Conservation (phyloP, 2,113 vertebrate species). For the Ophiodon elongatus region DNA sequence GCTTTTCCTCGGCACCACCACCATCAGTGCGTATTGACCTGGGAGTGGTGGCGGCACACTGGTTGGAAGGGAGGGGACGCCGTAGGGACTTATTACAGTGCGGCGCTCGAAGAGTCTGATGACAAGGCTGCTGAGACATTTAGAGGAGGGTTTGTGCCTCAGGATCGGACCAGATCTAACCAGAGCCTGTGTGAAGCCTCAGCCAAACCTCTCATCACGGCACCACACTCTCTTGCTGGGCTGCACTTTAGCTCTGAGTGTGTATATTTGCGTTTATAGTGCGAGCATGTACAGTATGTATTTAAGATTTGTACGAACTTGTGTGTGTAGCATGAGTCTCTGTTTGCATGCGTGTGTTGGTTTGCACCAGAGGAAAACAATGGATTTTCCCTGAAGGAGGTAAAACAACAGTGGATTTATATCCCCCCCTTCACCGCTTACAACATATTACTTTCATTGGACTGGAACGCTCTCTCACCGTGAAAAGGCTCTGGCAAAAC, state of each 20-base stretch:
- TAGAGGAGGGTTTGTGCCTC: conserved; percentile 21
- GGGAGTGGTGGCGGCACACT: conserved; percentile 23
- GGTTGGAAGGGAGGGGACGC: conserved; percentile 39
- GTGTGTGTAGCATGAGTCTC: background rate
- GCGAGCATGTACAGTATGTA: conserved; percentile 16
- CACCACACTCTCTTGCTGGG: conserved; percentile 32
- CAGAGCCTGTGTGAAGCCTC: conserved; percentile 43
- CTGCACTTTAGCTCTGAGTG: conserved; percentile 38
- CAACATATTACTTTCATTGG: conserved; percentile 69
- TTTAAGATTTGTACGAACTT: conserved; percentile 9
- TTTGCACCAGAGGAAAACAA: conserved; percentile 70
- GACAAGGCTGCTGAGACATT: conserved; percentile 55
- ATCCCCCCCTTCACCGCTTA: conserved; percentile 40
- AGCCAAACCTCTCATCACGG: conserved; percentile 55
- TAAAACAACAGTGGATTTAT: conserved; percentile 67
- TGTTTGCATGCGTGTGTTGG: background rate
- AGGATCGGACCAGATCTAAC: conserved; percentile 50
- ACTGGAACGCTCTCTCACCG: conserved; percentile 56
- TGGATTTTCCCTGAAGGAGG: conserved; percentile 65
- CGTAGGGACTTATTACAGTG: conserved; percentile 38
- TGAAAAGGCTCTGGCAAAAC: conserved; percentile 58
- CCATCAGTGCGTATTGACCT: conserved; percentile 7
- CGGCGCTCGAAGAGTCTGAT: conserved; percentile 24
- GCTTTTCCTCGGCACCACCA: conserved; percentile 20
- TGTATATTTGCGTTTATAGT: conserved; percentile 24